Conservation (phyloP, 2,888 invertebrate species). For the Candidula unifasciata region DNA sequence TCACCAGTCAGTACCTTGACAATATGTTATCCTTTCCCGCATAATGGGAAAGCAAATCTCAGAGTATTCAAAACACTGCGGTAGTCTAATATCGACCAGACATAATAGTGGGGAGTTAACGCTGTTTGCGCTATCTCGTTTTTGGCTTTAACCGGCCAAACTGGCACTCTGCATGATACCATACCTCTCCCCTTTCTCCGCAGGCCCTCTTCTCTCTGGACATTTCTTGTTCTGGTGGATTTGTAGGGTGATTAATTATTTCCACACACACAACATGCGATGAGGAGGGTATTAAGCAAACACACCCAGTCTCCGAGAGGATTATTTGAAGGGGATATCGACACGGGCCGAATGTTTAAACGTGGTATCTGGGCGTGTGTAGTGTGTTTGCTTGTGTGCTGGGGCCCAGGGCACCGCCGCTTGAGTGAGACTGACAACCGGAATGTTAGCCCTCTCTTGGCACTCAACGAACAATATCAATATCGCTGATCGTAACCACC, state of each 20-base stretch:
- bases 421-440: not conserved
- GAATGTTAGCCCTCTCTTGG: conserved; percentile 26
- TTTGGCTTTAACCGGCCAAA: conserved; percentile 17
- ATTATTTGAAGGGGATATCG: conserved; percentile 13
- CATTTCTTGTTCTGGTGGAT: conserved; percentile 33
- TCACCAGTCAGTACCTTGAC: not conserved
- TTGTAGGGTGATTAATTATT: conserved; percentile 45
- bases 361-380: conserved; percentile 13
- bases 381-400: not conserved
- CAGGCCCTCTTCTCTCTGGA: not conserved
- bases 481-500: not conserved
- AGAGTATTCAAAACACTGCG: not conserved
- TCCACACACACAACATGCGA: conserved; percentile 42
- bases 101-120: not conserved
- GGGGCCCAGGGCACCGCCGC: not conserved
- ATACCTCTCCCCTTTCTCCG: not conserved
- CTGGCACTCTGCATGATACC: not conserved
- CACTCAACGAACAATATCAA: conserved; percentile 5
- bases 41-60: not conserved
- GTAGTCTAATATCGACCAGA: not conserved
- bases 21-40: not conserved
- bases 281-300: conserved; percentile 31
- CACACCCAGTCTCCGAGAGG: not conserved
- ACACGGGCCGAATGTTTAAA: conserved; percentile 35
- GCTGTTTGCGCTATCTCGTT: conserved; percentile 4